Conservation (phyloP, 2,888 invertebrate genomes). For the Epirrhoe tristata region DNA sequence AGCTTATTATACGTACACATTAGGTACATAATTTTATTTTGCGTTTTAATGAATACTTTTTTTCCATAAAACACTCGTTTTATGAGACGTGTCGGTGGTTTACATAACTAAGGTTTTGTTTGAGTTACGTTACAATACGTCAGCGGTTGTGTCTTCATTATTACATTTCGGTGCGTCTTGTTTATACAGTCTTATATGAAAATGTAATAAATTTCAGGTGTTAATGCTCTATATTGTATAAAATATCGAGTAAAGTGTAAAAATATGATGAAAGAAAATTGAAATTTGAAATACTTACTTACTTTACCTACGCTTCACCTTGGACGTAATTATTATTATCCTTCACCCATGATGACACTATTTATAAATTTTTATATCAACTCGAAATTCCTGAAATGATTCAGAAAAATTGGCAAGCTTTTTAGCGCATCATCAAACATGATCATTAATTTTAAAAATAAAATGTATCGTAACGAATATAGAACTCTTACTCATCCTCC, state of each 20-base stretch:
- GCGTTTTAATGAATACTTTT: no score
- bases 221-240: neutral
- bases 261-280: no score
- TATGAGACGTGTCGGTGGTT: slow-evolving; percentile 10
- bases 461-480: neutral
- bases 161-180: slow-evolving; percentile 3
- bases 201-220: neutral
- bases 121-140: slow-evolving; percentile 6
- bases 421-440: neutral
- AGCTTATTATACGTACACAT: no score
- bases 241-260: neutral
- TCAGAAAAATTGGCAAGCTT: slow-evolving; percentile 24
- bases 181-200: neutral
- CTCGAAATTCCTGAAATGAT: slow-evolving; percentile 11
- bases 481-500: neutral
- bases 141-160: slow-evolving; percentile 3
- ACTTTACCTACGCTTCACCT: no score
- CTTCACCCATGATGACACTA: slow-evolving; percentile 16
- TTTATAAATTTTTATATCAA: slow-evolving; percentile 13
- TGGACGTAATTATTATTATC: no score
- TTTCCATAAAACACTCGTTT: no score
- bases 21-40: no score
- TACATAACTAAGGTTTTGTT: slow-evolving; percentile 11
- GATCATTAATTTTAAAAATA: neutral
- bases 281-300: no score